Conservation (phyloP, 2,113 vertebrate species). For the Stegastes partitus region DNA sequence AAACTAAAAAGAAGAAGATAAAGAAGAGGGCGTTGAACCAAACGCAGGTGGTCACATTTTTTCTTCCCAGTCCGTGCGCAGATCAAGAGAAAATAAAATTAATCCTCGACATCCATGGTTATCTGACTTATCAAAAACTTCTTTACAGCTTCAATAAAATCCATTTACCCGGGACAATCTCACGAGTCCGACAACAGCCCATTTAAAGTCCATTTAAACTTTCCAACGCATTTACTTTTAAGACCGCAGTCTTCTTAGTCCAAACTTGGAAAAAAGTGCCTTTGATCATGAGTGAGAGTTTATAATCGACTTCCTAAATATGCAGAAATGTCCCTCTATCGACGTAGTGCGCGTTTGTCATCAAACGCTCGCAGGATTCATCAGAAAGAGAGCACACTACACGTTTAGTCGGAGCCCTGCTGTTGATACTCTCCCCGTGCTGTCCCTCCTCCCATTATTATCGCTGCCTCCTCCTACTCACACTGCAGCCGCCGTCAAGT, state of each 20-base stretch:
- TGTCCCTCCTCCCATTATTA: conserved; percentile 62
- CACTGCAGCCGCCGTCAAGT: background rate
- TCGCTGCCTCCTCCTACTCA: conserved; percentile 38
- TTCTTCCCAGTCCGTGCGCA: conserved; percentile 7
- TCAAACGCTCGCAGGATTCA: conserved; percentile 29
- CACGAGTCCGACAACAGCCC: conserved; percentile 27
- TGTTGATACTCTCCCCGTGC: conserved; percentile 47
- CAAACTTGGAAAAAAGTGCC: conserved; percentile 47
- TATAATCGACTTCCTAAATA: background rate
- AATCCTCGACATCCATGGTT: conserved; percentile 26
- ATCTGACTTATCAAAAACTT: conserved; percentile 10
- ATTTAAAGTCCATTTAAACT: conserved; percentile 74
- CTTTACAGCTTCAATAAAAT: conserved; percentile 22
- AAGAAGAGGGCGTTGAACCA: background rate
- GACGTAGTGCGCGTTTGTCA: background rate
- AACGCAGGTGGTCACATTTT: conserved; percentile 67
- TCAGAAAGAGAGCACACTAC: conserved; percentile 32
- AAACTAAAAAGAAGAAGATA: conserved; percentile 16
- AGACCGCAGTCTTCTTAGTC: conserved; percentile 14
- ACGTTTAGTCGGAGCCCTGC: conserved; percentile 43
- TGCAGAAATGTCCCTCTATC: background rate
- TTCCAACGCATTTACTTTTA: conserved; percentile 35
- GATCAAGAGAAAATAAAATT: conserved; percentile 9
- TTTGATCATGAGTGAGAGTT: conserved; percentile 8
- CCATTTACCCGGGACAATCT: conserved; percentile 5